A percentile compares a stretch with the other conserved stretches of the same genome.
Evolutionary conservation across 2,888 invertebrate species (phyloP).

Genomic region (Meteorus cinctellus): DNA sequence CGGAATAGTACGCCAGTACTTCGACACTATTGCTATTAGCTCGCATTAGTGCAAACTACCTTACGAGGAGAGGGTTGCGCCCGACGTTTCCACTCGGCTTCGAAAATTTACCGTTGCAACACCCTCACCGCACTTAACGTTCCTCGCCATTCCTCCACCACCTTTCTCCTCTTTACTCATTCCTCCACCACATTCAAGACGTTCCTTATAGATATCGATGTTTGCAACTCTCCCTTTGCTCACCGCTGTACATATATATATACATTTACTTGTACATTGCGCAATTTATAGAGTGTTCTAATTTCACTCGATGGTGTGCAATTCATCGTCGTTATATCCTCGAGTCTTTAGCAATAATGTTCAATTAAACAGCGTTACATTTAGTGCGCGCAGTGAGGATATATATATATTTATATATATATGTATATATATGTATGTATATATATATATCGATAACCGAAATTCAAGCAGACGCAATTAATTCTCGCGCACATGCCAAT

Average conservation of each 20-base stretch:
- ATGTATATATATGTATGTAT: conserved; percentile 20
- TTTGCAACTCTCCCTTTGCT: conserved; percentile 29
- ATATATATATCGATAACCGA: conserved; percentile 41
- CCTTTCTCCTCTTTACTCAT: conserved; percentile 12
- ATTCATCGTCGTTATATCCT: conserved; percentile 32
- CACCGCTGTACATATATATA: conserved; percentile 29
- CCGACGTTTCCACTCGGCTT: conserved; percentile 52
- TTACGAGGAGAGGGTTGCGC: conserved; percentile 45
- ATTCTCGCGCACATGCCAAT: conserved; percentile 42
- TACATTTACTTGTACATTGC: conserved; percentile 31
- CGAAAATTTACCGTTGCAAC: conserved; percentile 51
- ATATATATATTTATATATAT: not conserved
- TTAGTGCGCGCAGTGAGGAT: not conserved
- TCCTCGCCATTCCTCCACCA: conserved; percentile 25
- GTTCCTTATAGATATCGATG: conserved; percentile 29
- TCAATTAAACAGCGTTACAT: conserved; percentile 31
- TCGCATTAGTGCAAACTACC: conserved; percentile 53
- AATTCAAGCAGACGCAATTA: conserved; percentile 47
- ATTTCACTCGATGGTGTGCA: conserved; percentile 14
- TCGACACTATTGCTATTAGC: conserved; percentile 54
- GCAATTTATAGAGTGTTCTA: conserved; percentile 21
- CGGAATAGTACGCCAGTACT: conserved; percentile 46
- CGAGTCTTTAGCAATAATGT: conserved; percentile 38
- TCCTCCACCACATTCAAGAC: conserved; percentile 38
- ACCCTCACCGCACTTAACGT: conserved; percentile 41